Conservation (phyloP, 2,888 invertebrate species). For the Plemyria rubiginata region DNA sequence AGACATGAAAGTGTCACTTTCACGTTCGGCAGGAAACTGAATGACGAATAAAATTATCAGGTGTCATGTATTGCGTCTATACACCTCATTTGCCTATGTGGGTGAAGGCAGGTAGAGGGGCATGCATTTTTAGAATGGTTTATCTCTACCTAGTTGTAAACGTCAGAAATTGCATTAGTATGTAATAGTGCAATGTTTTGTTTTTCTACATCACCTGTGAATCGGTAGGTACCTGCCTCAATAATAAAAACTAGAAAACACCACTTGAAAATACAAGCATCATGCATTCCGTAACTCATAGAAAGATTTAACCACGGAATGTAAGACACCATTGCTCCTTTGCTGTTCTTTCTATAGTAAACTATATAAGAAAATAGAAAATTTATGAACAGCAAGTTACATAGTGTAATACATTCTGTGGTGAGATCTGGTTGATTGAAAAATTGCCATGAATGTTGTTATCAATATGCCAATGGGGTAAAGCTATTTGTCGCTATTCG, state of each 20-base stretch:
- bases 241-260: neutral
- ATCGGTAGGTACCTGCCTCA: neutral
- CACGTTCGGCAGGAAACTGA: no score
- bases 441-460: conserved; percentile 43
- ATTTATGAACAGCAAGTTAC: no score
- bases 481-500: conserved; percentile 47
- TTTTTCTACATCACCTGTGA: neutral
- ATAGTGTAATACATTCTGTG: neutral
- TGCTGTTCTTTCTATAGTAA: neutral
- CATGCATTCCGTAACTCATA: conserved; percentile 44
- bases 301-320: conserved; percentile 5
- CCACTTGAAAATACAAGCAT: conserved; percentile 17
- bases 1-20: no score
- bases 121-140: no score
- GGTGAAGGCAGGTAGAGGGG: no score
- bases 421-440: conserved; percentile 30
- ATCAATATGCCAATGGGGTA: conserved; percentile 26
- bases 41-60: no score
- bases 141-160: no score
- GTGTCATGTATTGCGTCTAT: no score
- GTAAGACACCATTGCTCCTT: neutral
- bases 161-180: no score
- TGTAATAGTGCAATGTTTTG: no score
- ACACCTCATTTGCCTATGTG: no score
- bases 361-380: no score